Evolutionary conservation across 2,113 vertebrate species (phyloP).

Genomic region (Condylura cristata): DNA sequence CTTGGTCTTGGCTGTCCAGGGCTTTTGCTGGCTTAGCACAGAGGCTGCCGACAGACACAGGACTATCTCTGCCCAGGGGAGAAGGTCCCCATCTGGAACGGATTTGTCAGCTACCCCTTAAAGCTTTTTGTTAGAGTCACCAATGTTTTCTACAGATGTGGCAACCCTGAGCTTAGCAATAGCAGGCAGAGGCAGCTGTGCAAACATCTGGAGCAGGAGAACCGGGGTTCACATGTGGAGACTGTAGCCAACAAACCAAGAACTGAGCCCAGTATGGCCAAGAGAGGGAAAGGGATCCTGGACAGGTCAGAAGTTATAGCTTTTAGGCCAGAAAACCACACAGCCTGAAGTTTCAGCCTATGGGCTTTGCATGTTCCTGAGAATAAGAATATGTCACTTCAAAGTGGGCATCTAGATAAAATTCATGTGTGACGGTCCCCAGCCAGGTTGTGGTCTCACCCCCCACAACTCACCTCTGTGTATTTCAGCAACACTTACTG

Average conservation of each 20-base stretch:
- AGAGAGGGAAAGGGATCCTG: not conserved
- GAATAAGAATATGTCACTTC: not conserved
- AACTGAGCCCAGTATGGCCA: not conserved
- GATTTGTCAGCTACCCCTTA: slow-evolving; percentile 33
- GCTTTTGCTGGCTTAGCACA: not conserved
- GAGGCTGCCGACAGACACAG: not conserved
- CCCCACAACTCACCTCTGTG: not conserved
- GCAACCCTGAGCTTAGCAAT: not conserved
- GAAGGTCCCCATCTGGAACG: slow-evolving; percentile 11
- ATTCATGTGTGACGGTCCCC: not conserved
- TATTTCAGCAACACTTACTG: not conserved
- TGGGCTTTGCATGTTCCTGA: not conserved
- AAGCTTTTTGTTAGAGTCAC: slow-evolving; percentile 17
- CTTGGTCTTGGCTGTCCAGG: not conserved
- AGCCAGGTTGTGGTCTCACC: not conserved
- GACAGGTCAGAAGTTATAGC: not conserved
- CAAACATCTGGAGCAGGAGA: not conserved
- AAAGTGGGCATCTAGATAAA: not conserved
- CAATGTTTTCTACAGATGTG: slow-evolving; percentile 1
- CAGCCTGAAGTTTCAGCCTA: not conserved
- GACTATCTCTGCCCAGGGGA: not conserved
- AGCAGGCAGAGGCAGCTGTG: not conserved
- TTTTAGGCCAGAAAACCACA: not conserved
- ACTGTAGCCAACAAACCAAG: fast-evolving
- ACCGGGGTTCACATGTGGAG: not conserved